Base-by-base conservation (phyloP, 1,140 invertebrate genomes). In the Drosophila gunungcola region DNA sequence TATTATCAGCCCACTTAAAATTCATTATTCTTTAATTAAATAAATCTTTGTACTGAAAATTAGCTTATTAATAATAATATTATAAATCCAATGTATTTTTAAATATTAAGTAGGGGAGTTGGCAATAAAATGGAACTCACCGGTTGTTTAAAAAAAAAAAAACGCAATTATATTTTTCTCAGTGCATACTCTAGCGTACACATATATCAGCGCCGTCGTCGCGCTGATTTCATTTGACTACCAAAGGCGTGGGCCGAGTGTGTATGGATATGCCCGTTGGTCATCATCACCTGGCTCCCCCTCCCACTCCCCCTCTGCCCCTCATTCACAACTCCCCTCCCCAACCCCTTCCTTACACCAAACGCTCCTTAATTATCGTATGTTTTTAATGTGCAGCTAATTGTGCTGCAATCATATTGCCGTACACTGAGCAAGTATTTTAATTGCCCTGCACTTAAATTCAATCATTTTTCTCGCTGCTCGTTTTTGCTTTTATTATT, bases 341-440 rank as follows among this genome's bases (percentile, higher is more conserved):
- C 32, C 41, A 10, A 25, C 34, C 73, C 58, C 58, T 53, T 65
- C 32, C 32, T 12, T 21, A 5, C 4, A 11, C 29, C 12, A 27
- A 64, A 51, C 48, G 82, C 77, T 81, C 75, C 80, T 89, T 91
- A 91, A 91, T 91, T 91, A 91, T 78, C 74, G 83, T 82, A 78
- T 81, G 74, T 68, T 84, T 90, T 91, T 91, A 91, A 91, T 91
- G 90, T 91, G 82, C 90, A 91, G 85, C 90, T 91, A 91, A 91
- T 91, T 90, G 85, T 91, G 67, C 77, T 88, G 90, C 90, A 90
- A 86, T 91, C 76, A 85, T 83, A 79, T 78, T 58, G 56, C 56
- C 61, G 78, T 85, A 80, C 77, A 65, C 60, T 73, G 72, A 80
- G 58, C 82, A 68, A 85, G 65, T 79, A 90, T 84, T 89, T 84